Percentiles rank a stretch among this genome's conserved stretches.
These are phyloP conservation scores for Hetaerina americana DNA, from an alignment of 1,140 invertebrate genomes.

Conservation along the genomic window DNA sequence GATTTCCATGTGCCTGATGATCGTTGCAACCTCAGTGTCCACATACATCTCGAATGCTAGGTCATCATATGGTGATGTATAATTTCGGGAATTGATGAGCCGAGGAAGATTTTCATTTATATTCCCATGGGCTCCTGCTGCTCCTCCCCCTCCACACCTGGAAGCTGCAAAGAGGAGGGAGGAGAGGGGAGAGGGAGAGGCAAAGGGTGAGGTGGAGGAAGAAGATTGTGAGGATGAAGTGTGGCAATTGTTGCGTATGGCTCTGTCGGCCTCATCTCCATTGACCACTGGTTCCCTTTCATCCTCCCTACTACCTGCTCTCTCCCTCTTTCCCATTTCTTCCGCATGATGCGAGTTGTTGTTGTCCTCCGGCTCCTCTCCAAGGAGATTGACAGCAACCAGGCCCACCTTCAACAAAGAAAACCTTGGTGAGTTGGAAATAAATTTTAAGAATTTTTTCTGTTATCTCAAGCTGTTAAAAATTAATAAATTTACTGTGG, in stretches of 20 bases:
- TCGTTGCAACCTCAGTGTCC: conserved; percentile 77
- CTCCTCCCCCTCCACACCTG: conserved; percentile 15
- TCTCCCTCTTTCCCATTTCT: background rate
- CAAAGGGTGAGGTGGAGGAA: background rate
- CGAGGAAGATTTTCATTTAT: conserved; percentile 6
- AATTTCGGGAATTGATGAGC: conserved; percentile 33
- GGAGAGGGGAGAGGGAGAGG: background rate
- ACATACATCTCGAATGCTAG: conserved; percentile 96
- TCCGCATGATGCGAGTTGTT: background rate
- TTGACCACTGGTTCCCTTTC: background rate
- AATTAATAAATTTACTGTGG: background rate
- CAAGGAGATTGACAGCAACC: conserved; percentile 63
- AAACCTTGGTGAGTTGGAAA: background rate
- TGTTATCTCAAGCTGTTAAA: background rate
- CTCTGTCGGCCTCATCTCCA: background rate
- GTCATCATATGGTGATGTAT: conserved; percentile 80
- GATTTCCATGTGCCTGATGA: conserved; percentile 74
- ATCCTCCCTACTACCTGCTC: background rate
- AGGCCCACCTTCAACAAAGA: conserved; percentile 44
- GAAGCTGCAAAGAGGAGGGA: background rate
- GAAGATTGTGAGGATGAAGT: background rate
- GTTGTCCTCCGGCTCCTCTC: conserved; percentile 35
- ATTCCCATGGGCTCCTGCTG: background rate
- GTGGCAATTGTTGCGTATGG: background rate
- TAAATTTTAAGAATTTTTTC: background rate